phyloP scores from a whole-genome alignment of 2,113 vertebrate species.

The Hydrochoerus hydrochaeris region DNA sequence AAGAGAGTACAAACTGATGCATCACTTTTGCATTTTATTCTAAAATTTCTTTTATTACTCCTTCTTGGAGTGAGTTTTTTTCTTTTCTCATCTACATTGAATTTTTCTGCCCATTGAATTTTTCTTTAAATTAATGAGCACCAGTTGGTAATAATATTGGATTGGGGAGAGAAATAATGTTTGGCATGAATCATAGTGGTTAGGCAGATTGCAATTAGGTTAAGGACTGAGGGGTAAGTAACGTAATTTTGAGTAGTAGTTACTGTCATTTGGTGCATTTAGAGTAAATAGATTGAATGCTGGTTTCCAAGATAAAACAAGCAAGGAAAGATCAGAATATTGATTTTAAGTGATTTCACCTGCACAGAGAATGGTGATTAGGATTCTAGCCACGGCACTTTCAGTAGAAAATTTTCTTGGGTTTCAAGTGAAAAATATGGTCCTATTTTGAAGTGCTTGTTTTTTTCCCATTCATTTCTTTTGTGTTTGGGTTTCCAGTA shows the following conservation, averaged over 20 bases:
- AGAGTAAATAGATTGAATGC: constrained; percentile 56
- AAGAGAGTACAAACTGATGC: background rate
- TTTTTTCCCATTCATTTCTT: background rate
- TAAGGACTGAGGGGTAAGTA: background rate
- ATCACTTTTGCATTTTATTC: constrained; percentile 22
- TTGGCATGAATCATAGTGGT: constrained; percentile 52
- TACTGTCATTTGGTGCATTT: constrained; percentile 50
- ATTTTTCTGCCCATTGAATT: constrained; percentile 65
- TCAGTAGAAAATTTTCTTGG: background rate
- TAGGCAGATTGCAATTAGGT: constrained; percentile 33
- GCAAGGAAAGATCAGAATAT: constrained; percentile 49
- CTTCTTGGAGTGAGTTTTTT: background rate
- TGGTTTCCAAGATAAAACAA: constrained; percentile 49
- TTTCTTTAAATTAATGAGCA: constrained; percentile 57
- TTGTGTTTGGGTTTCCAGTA: background rate
- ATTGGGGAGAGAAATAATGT: constrained; percentile 42
- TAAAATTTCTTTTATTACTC: background rate
- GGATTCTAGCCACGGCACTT: background rate
- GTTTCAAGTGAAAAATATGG: constrained; percentile 18
- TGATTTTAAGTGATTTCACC: constrained; percentile 54
- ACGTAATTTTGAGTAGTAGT: constrained; percentile 55
- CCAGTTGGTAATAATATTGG: constrained; percentile 61
- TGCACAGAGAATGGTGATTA: constrained; percentile 27
- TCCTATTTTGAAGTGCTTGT: background rate
- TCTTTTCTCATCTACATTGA: constrained; percentile 23